These are phyloP conservation scores for Lasiurus borealis DNA, from an alignment of 2,113 vertebrate species.

Conservation along the genomic window DNA sequence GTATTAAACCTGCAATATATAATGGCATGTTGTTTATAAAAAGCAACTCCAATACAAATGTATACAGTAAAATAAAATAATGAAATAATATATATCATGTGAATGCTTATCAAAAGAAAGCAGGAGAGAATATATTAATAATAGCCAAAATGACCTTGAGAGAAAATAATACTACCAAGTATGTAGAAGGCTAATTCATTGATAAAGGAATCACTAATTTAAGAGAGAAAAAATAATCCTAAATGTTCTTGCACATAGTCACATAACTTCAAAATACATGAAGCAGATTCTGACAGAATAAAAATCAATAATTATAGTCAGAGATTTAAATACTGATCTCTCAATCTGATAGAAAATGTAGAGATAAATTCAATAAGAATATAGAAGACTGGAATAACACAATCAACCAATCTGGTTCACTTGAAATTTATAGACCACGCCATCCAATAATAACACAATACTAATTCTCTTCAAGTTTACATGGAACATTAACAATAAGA, in stretches of 20 bases:
- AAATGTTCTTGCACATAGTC: neutral
- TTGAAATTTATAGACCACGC: neutral
- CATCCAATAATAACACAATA: neutral
- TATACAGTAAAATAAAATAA: neutral
- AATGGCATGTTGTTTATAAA: neutral
- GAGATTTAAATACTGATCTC: neutral
- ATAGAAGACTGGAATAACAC: neutral
- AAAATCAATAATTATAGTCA: neutral
- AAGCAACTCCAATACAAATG: neutral
- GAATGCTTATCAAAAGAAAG: conserved; percentile 16
- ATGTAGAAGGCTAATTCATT: neutral
- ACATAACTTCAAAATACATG: conserved; percentile 5
- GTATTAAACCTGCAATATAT: neutral
- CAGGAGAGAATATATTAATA: neutral
- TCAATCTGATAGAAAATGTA: neutral
- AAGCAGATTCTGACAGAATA: neutral
- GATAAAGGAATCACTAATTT: neutral
- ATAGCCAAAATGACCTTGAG: neutral
- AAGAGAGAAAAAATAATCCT: conserved; percentile 10
- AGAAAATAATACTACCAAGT: neutral
- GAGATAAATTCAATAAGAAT: neutral
- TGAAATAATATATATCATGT: neutral
- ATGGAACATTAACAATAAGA: neutral
- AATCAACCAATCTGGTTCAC: neutral
- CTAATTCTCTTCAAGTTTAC: neutral